Percentiles rank a stretch among this genome's conserved stretches.
These are phyloP conservation scores for Micropoecilia bifurca DNA, from an alignment of 2,797 vertebrate species.

Conservation along the genomic window DNA sequence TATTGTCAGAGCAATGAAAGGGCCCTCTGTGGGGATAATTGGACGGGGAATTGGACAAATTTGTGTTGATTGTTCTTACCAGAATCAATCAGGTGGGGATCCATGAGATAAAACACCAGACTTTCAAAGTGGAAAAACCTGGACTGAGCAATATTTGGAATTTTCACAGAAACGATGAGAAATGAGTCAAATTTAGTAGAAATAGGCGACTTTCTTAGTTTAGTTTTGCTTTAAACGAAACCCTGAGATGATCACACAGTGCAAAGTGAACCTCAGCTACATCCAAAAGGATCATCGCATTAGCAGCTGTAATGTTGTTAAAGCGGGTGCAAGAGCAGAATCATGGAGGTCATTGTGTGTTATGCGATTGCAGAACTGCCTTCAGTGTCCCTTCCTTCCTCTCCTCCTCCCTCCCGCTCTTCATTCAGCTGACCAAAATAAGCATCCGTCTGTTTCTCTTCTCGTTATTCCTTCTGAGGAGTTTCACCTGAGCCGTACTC, in stretches of 20 bases:
- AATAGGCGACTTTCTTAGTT: neutral
- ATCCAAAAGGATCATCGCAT: constrained; percentile 42
- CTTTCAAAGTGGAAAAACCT: constrained; percentile 3
- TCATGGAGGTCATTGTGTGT: constrained; percentile 47
- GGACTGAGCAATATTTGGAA: neutral
- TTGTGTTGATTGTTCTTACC: constrained; percentile 50
- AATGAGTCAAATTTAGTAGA: neutral
- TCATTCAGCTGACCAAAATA: constrained; percentile 50
- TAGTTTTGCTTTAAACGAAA: neutral
- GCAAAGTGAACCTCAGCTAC: constrained; percentile 1
- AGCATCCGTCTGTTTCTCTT: constrained; percentile 46
- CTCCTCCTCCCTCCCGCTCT: constrained; percentile 42
- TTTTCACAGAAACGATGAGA: neutral
- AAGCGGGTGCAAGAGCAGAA: constrained; percentile 30
- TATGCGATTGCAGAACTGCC: constrained; percentile 45
- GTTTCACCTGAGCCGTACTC: constrained; percentile 16
- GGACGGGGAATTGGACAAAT: constrained; percentile 40
- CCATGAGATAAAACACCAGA: neutral
- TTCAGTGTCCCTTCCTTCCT: constrained; percentile 44
- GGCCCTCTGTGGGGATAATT: constrained; percentile 53
- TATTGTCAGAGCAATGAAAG: constrained; percentile 66
- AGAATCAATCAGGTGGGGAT: constrained; percentile 44
- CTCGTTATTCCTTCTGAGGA: constrained; percentile 16
- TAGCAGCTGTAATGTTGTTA: constrained; percentile 43
- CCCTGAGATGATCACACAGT: neutral